Percentiles rank a stretch among this genome's conserved stretches.
phyloP scores from a whole-genome alignment of 2,888 invertebrate genomes.

The Exephanes ischioxanthus region DNA sequence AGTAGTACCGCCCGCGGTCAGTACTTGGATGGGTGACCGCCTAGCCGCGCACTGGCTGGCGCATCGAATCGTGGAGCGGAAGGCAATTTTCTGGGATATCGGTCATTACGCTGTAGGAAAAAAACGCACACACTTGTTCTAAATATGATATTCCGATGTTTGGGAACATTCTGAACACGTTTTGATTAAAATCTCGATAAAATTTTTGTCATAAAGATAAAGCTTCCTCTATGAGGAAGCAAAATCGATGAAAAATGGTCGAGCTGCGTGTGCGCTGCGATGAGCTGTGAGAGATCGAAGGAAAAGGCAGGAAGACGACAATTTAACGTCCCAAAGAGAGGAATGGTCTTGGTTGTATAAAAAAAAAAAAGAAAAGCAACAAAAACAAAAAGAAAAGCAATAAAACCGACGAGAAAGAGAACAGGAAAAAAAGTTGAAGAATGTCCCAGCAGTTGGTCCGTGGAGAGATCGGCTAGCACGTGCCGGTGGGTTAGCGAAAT shows the following conservation, averaged over 20 bases:
- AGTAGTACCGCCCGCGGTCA: too few species aligned
- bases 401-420: conserved; percentile 41
- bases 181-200: too few species aligned
- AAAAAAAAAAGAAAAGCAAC: conserved; percentile 9
- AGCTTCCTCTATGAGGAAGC: neutral
- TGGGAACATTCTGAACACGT: too few species aligned
- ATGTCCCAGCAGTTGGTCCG: conserved; percentile 53
- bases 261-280: neutral
- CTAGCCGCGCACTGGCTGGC: too few species aligned
- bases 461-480: conserved; percentile 61
- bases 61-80: too few species aligned
- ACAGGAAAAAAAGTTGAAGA: conserved; percentile 63
- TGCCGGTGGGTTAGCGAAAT: conserved; percentile 52
- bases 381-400: conserved; percentile 18
- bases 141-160: too few species aligned
- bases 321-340: conserved; percentile 27
- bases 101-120: too few species aligned
- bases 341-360: conserved; percentile 32
- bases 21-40: too few species aligned
- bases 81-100: too few species aligned
- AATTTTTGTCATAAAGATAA: too few species aligned
- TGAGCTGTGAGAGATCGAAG: conserved; percentile 46
- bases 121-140: too few species aligned
- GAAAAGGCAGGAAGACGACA: conserved; percentile 47
- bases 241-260: neutral